A percentile compares a stretch with the other conserved stretches of the same genome.
Conservation (phyloP, 2,113 vertebrate species). For the Melanocharis versteri region DNA sequence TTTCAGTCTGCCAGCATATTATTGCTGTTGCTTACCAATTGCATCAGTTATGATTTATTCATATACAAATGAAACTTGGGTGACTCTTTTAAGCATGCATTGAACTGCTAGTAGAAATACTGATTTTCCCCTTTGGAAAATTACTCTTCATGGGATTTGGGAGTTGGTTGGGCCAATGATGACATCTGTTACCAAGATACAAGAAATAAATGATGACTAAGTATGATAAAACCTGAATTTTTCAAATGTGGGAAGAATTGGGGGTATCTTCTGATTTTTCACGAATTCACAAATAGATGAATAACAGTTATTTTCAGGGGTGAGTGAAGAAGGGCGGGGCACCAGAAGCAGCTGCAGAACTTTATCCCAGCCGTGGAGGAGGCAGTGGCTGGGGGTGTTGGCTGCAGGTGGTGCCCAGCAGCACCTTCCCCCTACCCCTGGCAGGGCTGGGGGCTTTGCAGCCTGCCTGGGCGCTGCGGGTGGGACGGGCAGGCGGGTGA, state of each 20-base stretch:
- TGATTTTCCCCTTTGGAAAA: not conserved
- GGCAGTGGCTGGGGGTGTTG: not conserved
- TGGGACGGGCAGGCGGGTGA: not conserved
- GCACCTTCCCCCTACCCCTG: accelerated
- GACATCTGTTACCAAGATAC: not conserved
- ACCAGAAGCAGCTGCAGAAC: not conserved
- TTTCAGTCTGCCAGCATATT: not conserved
- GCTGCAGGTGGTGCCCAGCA: not conserved
- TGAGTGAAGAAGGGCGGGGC: not conserved
- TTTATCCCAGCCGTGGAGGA: not conserved
- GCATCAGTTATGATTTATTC: not conserved
- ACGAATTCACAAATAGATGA: not conserved
- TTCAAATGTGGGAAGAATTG: not conserved
- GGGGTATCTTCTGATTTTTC: not conserved
- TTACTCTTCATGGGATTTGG: not conserved
- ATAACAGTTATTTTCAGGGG: not conserved
- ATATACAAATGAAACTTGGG: not conserved
- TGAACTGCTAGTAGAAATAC: not conserved
- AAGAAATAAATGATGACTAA: not conserved
- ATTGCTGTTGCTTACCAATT: not conserved
- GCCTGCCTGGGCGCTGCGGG: accelerated
- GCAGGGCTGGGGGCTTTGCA: not conserved
- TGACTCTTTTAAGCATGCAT: not conserved
- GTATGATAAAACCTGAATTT: not conserved
- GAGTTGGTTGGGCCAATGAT: not conserved